Conservation (phyloP, 2,113 vertebrate genomes). For the Syngnathus typhle region DNA sequence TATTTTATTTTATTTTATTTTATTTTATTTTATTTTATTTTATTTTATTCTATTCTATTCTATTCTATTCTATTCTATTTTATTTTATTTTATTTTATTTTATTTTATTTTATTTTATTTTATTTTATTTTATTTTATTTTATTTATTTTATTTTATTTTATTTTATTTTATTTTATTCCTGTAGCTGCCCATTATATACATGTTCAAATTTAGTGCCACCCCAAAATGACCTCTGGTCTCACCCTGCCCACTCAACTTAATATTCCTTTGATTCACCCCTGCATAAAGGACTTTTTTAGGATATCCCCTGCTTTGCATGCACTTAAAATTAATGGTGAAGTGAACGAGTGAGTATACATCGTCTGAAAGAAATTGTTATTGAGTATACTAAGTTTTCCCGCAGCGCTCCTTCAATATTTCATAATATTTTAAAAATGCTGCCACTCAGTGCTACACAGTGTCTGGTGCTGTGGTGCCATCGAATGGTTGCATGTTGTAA, state of each 20-base stretch:
- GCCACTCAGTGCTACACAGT: not conserved
- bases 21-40: no score
- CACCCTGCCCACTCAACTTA: not conserved
- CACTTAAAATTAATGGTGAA: not conserved
- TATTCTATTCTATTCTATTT: no score
- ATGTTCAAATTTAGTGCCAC: not conserved
- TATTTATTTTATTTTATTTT: no score
- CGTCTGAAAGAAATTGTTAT: not conserved
- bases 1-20: no score
- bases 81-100: no score
- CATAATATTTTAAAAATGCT: not conserved
- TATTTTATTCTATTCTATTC: no score
- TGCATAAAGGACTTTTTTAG: not conserved
- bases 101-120: no score
- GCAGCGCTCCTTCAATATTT: not conserved
- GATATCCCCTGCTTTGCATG: not conserved
- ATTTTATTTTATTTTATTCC: no score
- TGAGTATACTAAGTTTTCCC: not conserved
- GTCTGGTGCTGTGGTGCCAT: conserved; percentile 44
- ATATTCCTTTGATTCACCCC: not conserved
- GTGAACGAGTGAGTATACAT: not conserved
- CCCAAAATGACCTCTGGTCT: not conserved
- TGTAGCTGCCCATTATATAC: not conserved
- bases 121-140: no score
- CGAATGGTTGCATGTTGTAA: conserved; percentile 20